Evolutionary conservation across 2,797 vertebrate species (phyloP).

Genomic region (Anguilla megastoma): DNA sequence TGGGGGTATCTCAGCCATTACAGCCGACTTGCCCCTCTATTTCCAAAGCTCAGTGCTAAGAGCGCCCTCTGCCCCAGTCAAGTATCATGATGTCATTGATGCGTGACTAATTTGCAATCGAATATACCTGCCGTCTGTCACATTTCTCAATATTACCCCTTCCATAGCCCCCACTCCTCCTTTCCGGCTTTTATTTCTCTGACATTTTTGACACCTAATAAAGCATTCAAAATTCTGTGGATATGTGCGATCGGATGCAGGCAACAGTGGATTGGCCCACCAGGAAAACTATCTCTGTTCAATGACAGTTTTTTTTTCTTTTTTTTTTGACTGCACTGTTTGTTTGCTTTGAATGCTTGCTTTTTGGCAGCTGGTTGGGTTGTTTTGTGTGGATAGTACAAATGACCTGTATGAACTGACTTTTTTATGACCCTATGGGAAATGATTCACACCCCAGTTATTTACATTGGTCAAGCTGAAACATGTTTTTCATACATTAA

Average conservation of each 20-base stretch:
- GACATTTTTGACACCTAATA: not conserved
- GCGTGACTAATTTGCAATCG: conserved; percentile 63
- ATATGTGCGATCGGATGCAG: not conserved
- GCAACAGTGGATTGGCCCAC: not conserved
- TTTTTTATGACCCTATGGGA: conserved; percentile 61
- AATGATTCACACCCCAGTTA: conserved; percentile 68
- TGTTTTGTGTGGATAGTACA: conserved; percentile 49
- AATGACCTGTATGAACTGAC: conserved; percentile 69
- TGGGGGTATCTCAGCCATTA: conserved; percentile 60
- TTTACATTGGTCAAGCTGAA: conserved; percentile 42
- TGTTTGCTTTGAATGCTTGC: conserved; percentile 12
- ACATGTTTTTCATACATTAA: not conserved
- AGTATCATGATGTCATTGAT: conserved; percentile 63
- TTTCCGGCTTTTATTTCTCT: not conserved
- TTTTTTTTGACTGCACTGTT: not conserved
- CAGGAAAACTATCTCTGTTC: not conserved
- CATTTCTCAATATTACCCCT: not conserved
- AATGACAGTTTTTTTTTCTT: not conserved
- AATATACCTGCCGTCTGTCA: conserved; percentile 46
- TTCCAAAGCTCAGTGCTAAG: conserved; percentile 63
- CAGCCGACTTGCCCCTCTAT: conserved; percentile 67
- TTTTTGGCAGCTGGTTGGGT: conserved; percentile 54
- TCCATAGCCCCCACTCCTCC: not conserved
- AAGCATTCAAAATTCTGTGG: not conserved
- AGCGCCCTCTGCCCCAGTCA: conserved; percentile 65